Evolutionary conservation across 2,797 vertebrate genomes (phyloP), one percentile per base, ranked within the genome.

Genomic region (Alauda arvensis): DNA sequence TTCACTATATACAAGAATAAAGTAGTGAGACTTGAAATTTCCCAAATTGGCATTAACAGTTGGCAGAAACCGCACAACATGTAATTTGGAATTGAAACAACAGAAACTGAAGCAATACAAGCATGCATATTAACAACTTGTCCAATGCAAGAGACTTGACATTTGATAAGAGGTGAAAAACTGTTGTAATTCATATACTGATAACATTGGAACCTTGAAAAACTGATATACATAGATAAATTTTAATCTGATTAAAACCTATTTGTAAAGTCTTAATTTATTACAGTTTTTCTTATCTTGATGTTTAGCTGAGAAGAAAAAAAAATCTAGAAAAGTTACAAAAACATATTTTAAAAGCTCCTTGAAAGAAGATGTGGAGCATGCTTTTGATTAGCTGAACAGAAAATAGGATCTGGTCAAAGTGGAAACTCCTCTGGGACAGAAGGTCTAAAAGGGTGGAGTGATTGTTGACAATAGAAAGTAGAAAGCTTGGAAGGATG

Each of bases 401-500:
- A 0, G 76, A 88, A 89, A 88, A 88, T 25, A 81, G 43, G 24
- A 18, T 80, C 80, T 78, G 77, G 56, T 79, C 68, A 86, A 87
- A 92, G 19, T 65, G n/a, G 77, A 91, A 91, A 84, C 57, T 46
- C 62, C 46, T 55, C 46, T 84, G 68, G 48, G 62, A 83, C 39
- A 77, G 49, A 65, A 93, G 65, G 57, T 88, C 72, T 91, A 40
- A 69, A 82, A 83, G 31, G 28, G 59, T 77, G 79, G 60, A 59
- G 37, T 53, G 65, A 82, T 55, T 88, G 91, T 76, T 91, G 69
- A 77, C 68, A 88, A 82, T 46, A 91, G 52, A 72, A 93, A 90
- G 80, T 77, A 49, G 63, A 87, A 86, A 93, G 52, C 60, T 90
- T 93, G 53, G 69, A 87, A 80, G 20, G 70, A 92, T 94, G 91